phyloP scores from a whole-genome alignment of 2,113 vertebrate genomes.

The Naja naja region DNA sequence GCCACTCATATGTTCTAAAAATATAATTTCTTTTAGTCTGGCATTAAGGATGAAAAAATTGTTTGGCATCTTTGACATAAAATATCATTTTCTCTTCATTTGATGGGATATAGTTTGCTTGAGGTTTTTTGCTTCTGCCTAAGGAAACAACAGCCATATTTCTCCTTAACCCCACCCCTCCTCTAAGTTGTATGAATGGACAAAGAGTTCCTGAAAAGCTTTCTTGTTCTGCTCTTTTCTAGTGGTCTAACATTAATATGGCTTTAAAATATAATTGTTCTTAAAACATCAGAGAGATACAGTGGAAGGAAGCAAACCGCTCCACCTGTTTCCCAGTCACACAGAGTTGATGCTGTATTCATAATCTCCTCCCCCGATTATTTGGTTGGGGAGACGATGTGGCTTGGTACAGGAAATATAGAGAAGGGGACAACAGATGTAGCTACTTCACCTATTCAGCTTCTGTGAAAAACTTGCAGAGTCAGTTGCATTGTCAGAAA shows the following conservation, averaged over 20 bases:
- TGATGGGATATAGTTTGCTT: neutral
- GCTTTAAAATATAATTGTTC: neutral
- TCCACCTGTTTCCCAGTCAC: neutral
- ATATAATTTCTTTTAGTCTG: neutral
- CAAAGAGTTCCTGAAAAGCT: neutral
- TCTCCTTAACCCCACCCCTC: neutral
- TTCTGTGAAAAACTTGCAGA: neutral
- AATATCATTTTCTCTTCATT: neutral
- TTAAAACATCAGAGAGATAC: neutral
- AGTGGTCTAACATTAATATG: neutral
- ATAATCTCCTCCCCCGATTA: neutral
- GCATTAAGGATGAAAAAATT: neutral
- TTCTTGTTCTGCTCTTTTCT: neutral
- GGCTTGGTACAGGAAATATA: neutral
- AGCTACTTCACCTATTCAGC: neutral
- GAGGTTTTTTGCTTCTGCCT: neutral
- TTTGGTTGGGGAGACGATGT: neutral
- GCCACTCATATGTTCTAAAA: neutral
- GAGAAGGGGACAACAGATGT: neutral
- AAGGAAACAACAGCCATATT: neutral
- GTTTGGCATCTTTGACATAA: neutral
- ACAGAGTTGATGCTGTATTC: neutral
- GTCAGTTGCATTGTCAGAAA: neutral
- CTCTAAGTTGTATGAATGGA: neutral
- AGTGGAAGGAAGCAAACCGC: neutral